Conservation (phyloP, 2,888 invertebrate species). For the Sesia apiformis region DNA sequence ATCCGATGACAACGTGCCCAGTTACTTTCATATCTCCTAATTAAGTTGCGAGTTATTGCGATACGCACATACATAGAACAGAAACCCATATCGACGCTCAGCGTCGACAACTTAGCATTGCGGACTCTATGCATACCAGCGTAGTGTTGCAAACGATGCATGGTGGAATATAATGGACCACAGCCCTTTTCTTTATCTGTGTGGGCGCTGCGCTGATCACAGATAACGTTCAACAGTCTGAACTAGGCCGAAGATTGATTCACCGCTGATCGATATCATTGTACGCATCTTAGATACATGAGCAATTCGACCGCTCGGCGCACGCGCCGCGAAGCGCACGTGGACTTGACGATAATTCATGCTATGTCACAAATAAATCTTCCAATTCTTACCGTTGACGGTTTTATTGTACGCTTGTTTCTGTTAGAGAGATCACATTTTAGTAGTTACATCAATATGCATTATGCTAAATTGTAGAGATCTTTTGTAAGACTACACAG, state of each 20-base stretch:
- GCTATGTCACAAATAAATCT: slow-evolving; percentile 53
- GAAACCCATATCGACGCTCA: background rate
- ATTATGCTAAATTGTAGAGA: slow-evolving; percentile 27
- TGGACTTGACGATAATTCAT: slow-evolving; percentile 39
- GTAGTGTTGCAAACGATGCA: background rate
- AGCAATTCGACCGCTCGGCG: slow-evolving; percentile 35
- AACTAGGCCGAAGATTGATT: slow-evolving; percentile 64
- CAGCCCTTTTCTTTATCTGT: slow-evolving; percentile 16
- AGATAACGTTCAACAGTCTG: slow-evolving; percentile 48
- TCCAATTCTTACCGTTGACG: slow-evolving; percentile 36
- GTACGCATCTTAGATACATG: slow-evolving; percentile 50
- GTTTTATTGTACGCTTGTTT: slow-evolving; percentile 44
- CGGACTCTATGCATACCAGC: background rate
- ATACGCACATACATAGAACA: slow-evolving; percentile 12
- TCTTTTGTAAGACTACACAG: slow-evolving; percentile 45
- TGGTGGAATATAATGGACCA: background rate
- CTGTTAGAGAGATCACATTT: slow-evolving; percentile 46
- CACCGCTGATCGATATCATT: slow-evolving; percentile 51
- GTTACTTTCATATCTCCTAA: slow-evolving; percentile 41
- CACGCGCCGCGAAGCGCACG: slow-evolving; percentile 48
- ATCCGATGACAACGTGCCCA: slow-evolving; percentile 31
- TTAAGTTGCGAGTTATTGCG: slow-evolving; percentile 45
- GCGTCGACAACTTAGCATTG: background rate
- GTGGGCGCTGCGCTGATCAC: slow-evolving; percentile 47
- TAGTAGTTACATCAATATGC: slow-evolving; percentile 32